Base-by-base conservation (phyloP, 2,797 vertebrate genomes). In the Manis crassicaudata region DNA sequence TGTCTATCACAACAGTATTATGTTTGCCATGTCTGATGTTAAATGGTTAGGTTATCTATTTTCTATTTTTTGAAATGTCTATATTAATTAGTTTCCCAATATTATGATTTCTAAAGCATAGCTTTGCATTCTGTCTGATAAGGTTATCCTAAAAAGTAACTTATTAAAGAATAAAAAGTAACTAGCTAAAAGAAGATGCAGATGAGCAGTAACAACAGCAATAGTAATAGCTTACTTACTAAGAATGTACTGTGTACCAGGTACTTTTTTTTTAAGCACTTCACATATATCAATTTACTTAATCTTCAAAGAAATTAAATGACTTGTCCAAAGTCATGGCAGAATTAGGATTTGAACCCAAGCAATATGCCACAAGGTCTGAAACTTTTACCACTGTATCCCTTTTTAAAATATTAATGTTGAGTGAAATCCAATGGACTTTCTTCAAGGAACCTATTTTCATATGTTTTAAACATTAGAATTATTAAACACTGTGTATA, bases 91-190 rank as follows among this genome's bases (percentile, higher is more conserved):
- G 70, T 88, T 93, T 90, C 70, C 9, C 86, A 79, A 65, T 56
- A 73, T 63, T 76, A 46, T 82, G 56, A 80, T 90, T 93, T 79
- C 43, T 46, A 89, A 94, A 85, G 37, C 21, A 77, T 35, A 62
- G 23, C 16, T 84, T 50, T 52, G 18, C 17, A 46, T 62, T 79
- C 18, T 92, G 6, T 76, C 37, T 75, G 18, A 35, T 62, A 60
- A 72, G 11, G 2, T 77, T 70, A 7, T 21, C 23, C 4, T 79
- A 84, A 76, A 77, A 70, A 65, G 46, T 35, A 32, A 73, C 8
- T 77, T 52, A 72, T 75, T 72, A 40, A 40, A 40, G 37, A 40
- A 40, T 40, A 40, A 40, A 40, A 40, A 40, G 37, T 40, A 35
- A 35, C 35, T 35, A 77, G 35, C 6, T 46, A 80, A 87, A 75